Conservation (phyloP, 2,113 vertebrate species). For the Antigone vipio region DNA sequence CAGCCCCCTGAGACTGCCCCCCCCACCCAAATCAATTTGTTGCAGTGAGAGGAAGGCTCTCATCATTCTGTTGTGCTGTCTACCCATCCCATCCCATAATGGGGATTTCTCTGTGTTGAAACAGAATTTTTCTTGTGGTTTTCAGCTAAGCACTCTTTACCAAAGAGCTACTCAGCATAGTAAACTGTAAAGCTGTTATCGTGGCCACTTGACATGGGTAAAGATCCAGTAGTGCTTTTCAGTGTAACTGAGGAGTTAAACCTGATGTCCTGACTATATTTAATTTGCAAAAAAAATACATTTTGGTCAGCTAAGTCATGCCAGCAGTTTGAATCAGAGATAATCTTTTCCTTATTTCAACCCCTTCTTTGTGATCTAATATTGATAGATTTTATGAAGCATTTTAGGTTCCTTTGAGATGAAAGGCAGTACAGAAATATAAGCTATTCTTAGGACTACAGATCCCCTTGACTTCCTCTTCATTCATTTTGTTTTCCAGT, state of each 20-base stretch:
- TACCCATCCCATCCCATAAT: neutral
- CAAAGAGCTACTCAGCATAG: neutral
- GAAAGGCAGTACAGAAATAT: neutral
- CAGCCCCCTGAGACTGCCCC: neutral
- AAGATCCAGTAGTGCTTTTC: constrained; percentile 9
- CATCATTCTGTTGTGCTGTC: neutral
- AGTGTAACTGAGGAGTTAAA: neutral
- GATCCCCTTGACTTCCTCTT: neutral
- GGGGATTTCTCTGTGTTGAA: neutral
- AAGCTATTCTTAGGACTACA: neutral
- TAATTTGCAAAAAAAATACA: neutral
- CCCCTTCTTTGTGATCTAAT: neutral
- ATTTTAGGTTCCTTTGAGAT: constrained; percentile 7
- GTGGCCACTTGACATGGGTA: neutral
- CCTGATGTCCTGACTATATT: neutral
- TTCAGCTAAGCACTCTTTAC: neutral
- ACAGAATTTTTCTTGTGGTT: neutral
- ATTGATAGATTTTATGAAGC: neutral
- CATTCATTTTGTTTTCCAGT: neutral
- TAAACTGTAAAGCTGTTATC: neutral
- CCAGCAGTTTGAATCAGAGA: neutral
- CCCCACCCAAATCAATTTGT: neutral
- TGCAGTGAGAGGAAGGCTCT: neutral
- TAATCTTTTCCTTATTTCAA: constrained; percentile 4
- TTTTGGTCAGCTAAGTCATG: neutral